Base-by-base conservation (phyloP, 2,888 invertebrate species). In the Tuta absoluta region DNA sequence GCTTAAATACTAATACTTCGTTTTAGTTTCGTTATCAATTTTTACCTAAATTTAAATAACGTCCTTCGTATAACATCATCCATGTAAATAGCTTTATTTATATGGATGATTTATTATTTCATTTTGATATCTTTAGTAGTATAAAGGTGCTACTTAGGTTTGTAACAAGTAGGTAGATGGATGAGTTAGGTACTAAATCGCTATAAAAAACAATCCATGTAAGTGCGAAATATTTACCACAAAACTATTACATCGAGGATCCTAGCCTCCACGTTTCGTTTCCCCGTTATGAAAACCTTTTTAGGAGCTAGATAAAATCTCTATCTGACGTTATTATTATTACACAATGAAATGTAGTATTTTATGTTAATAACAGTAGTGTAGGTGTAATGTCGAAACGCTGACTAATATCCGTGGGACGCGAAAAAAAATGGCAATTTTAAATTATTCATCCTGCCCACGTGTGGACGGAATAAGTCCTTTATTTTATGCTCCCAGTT, bases 321-420 rank as follows among this genome's bases (percentile, higher is more conserved):
- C 83, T 82, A 84, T 83, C 84, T 75, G 85, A 83, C 82, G 87
- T 89, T 89, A 89, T 90, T 89, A 84, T 89, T 89, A 89, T 90
- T 89, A 84, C 87, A 80, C 88, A 89, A 87, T 88, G 87, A 89
- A 87, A 85, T 87, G 88, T 89, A 79, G 80, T 83, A 80, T 86
- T 91, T 90, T 91, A 90, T 91, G 91, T 89, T 88, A 89, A 89
- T 90, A 88, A 84, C 81, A 68, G 67, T 65, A 72, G 68, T 79
- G 90, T 89, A 84, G 89, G 90, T 79, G 73, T 84, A 82, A 88
- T 91, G 90, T 89, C 87, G 91, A 90, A 90, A 89, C 84, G 85
- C 91, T 91, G 91, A 91, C 89, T 91, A 91, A 91, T 85, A 85
- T 75, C 79, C 84, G 91, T 91, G 90, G 91, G 91, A 77, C 81